A percentile compares a stretch with the other conserved stretches of the same genome.
Evolutionary conservation across 2,888 invertebrate genomes (phyloP).

Genomic region (Petrolisthes cinctipes): DNA sequence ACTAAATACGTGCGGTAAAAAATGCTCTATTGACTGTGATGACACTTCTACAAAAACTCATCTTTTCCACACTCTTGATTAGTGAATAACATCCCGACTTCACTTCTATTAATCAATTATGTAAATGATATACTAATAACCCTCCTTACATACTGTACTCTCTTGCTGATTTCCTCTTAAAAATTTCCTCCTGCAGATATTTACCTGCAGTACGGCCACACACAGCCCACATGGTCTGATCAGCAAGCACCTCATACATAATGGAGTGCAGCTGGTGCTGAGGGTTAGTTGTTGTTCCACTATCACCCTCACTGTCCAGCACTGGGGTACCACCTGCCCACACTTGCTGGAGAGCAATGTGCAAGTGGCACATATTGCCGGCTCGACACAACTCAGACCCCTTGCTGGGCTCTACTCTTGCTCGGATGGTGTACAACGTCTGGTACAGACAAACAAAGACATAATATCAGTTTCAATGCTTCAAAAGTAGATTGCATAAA

Average conservation of each 20-base stretch:
- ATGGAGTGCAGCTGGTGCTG: constrained; percentile 74
- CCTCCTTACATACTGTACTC: too few species aligned
- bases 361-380: constrained; percentile 81
- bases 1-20: too few species aligned
- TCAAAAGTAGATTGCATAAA: not conserved
- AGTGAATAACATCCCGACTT: too few species aligned
- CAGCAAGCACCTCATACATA: constrained; percentile 94
- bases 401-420: constrained; percentile 82
- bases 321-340: constrained; percentile 56
- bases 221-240: constrained; percentile 93
- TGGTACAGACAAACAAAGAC: constrained; percentile 68
- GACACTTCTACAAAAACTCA: too few species aligned
- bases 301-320: constrained; percentile 41
- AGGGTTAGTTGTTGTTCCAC: constrained; percentile 67
- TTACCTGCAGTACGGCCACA: constrained; percentile 88
- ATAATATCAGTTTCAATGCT: not conserved
- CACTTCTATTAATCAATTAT: too few species aligned
- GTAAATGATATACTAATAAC: too few species aligned
- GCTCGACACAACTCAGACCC: constrained; percentile 88
- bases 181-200: constrained; percentile 30
- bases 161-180: too few species aligned
- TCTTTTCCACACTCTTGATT: too few species aligned
- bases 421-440: constrained; percentile 86
- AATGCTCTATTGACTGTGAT: too few species aligned
- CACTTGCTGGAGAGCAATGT: constrained; percentile 67